Conservation (phyloP, 2,888 invertebrate genomes). For the Margaritifera margaritifera region DNA sequence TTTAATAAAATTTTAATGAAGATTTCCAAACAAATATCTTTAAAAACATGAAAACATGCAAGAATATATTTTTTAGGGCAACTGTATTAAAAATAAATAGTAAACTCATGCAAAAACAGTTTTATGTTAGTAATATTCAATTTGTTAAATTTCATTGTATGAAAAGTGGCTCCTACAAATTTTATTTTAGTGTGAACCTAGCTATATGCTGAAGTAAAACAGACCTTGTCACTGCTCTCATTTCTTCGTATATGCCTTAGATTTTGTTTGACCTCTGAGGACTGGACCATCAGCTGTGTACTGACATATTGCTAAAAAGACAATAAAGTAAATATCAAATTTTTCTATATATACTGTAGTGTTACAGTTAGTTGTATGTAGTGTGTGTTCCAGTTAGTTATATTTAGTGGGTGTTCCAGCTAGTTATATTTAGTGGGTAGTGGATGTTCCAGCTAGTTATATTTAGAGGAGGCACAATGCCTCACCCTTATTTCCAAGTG, state of each 20-base stretch:
- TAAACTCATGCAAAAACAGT: conserved; percentile 1
- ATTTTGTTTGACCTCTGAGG: conserved; percentile 64
- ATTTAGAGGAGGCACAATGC: no score
- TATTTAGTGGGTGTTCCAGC: no score
- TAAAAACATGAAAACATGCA: no score
- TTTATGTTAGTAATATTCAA: neutral
- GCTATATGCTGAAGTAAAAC: neutral
- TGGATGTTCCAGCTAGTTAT: no score
- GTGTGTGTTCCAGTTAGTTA: no score
- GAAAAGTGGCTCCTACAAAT: no score
- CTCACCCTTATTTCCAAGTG: no score
- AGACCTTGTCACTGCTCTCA: conserved; percentile 68
- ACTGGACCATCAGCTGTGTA: conserved; percentile 72
- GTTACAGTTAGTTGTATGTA: neutral
- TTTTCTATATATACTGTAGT: neutral
- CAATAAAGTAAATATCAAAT: neutral
- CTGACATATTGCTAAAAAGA: conserved; percentile 70
- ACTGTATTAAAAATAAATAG: neutral
- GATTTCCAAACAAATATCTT: no score
- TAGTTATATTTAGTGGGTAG: no score
- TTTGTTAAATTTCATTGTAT: neutral
- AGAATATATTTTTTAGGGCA: no score
- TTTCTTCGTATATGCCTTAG: conserved; percentile 62
- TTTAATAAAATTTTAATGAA: no score
- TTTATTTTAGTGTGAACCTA: neutral